These are phyloP conservation scores for Dasypus novemcinctus DNA, from an alignment of 2,113 vertebrate genomes.

Conservation along the genomic window DNA sequence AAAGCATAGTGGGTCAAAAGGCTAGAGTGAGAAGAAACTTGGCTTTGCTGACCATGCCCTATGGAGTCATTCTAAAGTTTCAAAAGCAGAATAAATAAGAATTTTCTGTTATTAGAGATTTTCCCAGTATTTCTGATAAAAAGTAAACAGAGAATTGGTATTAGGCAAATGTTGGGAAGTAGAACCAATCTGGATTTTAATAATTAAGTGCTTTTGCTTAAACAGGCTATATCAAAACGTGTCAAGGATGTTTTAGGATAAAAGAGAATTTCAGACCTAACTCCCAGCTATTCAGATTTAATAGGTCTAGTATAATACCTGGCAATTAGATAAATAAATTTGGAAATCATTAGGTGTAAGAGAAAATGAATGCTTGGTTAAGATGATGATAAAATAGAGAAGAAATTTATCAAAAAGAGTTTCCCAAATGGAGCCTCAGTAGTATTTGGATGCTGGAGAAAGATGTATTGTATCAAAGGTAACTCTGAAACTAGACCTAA, in stretches of 20 bases:
- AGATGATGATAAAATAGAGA: not conserved
- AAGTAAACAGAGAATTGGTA: not conserved
- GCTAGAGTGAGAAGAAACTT: not conserved
- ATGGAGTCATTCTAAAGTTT: not conserved
- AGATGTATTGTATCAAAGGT: not conserved
- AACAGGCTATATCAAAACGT: not conserved
- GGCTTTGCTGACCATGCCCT: not conserved
- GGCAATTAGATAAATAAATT: not conserved
- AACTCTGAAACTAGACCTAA: not conserved
- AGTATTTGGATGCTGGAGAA: not conserved
- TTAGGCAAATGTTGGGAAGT: not conserved
- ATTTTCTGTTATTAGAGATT: not conserved
- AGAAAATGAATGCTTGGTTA: not conserved
- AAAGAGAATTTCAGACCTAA: not conserved
- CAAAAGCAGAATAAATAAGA: not conserved
- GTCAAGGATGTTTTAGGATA: not conserved
- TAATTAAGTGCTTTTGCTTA: not conserved
- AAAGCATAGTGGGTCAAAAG: not conserved
- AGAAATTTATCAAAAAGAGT: not conserved
- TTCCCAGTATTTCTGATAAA: not conserved
- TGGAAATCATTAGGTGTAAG: not conserved
- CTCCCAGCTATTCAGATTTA: not conserved
- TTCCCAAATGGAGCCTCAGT: not conserved
- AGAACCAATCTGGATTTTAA: not conserved
- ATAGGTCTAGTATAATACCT: not conserved